Conservation (phyloP, 2,888 invertebrate genomes). For the Chaetoderma sp. region DNA sequence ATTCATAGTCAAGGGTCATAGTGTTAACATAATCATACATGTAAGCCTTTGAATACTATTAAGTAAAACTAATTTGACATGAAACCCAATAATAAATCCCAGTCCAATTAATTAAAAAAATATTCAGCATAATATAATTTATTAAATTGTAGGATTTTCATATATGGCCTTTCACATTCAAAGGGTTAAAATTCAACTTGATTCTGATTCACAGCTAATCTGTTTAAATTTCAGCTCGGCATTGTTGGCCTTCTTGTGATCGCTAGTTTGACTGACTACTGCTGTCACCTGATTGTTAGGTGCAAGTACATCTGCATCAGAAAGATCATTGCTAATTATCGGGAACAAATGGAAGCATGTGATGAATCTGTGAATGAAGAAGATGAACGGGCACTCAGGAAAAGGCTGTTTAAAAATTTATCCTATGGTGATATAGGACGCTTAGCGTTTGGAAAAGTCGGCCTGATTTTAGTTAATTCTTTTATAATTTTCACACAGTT, state of each 20-base stretch:
- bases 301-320: constrained; percentile 57
- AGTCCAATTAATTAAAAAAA: no score
- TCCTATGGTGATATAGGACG: constrained; percentile 65
- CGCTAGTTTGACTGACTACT: constrained; percentile 61
- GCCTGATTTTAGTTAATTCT: constrained; percentile 55
- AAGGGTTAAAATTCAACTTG: background rate
- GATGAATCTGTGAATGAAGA: constrained; percentile 21
- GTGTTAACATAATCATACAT: no score
- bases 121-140: no score
- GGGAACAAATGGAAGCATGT: background rate
- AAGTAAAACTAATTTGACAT: no score
- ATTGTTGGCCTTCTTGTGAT: constrained; percentile 54
- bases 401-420: constrained; percentile 43
- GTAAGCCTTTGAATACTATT: no score
- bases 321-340: constrained; percentile 18
- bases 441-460: constrained; percentile 51
- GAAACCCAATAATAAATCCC: no score
- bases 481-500: constrained; percentile 64
- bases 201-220: no score
- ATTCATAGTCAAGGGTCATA: no score
- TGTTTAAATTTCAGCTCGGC: constrained; percentile 54
- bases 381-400: constrained; percentile 27
- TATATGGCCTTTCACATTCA: background rate
- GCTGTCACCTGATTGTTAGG: constrained; percentile 62
- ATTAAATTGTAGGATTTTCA: no score